Percentiles rank a stretch among this genome's conserved stretches.
Evolutionary conservation across 2,888 invertebrate genomes (phyloP).

Genomic region (Watsonalla cultraria): DNA sequence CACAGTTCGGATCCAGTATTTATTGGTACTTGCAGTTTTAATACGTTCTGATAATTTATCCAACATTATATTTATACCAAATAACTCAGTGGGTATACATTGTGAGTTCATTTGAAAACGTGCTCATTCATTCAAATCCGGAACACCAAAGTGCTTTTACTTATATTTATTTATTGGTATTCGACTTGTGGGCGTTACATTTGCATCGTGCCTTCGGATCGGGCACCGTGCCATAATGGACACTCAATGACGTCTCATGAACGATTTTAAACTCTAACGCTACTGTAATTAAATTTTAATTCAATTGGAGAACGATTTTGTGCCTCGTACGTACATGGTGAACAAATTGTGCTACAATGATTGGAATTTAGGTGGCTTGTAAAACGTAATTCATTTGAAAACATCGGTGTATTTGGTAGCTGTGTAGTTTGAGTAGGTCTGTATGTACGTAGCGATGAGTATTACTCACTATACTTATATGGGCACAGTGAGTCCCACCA

Average conservation of each 20-base stretch:
- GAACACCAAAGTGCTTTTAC: background rate
- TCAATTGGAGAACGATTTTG: background rate
- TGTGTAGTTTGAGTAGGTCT: no score
- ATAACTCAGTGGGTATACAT: no score
- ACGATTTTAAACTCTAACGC: background rate
- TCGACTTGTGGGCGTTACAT: conserved; percentile 1
- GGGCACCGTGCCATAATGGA: conserved; percentile 1
- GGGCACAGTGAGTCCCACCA: no score
- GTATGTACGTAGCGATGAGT: no score
- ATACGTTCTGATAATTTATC: no score
- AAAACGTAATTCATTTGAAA: background rate
- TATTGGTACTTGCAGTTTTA: no score
- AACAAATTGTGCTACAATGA: no score
- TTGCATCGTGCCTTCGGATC: conserved; percentile 1
- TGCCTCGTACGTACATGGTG: no score
- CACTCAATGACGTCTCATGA: background rate
- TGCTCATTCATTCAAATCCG: background rate
- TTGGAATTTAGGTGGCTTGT: no score
- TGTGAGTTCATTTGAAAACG: background rate
- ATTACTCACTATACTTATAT: no score
- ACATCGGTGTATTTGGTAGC: no score
- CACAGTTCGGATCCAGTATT: no score
- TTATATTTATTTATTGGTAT: background rate
- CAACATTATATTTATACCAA: background rate
- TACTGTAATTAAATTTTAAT: background rate